Evolutionary conservation across 2,113 vertebrate genomes (phyloP).

Genomic region (Kobus ellipsiprymnus): DNA sequence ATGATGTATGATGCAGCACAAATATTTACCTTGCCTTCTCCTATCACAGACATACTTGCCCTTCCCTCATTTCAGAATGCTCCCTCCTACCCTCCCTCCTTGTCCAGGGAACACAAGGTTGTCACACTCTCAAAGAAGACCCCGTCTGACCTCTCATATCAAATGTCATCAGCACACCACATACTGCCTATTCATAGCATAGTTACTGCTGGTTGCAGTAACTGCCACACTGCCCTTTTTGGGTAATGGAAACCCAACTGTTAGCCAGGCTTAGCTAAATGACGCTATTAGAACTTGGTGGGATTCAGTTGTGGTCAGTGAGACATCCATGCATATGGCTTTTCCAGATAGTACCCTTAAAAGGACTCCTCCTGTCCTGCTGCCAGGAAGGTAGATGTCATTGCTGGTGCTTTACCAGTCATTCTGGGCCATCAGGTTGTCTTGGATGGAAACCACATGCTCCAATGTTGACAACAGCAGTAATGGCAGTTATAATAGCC

Average conservation of each 20-base stretch:
- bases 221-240: neutral
- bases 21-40: neutral
- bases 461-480: neutral
- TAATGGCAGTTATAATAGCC: neutral
- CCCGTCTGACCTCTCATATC: neutral
- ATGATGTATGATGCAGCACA: rapidly evolving
- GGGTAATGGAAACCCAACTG: neutral
- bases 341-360: neutral
- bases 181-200: neutral
- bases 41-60: neutral
- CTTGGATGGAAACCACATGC: neutral
- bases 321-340: neutral
- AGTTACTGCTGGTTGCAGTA: neutral
- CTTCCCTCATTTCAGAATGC: neutral
- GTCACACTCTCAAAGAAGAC: neutral
- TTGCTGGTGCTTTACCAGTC: neutral
- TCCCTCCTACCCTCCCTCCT: neutral
- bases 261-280: neutral
- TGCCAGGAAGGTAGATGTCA: neutral
- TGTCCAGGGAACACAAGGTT: neutral
- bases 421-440: neutral
- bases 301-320: neutral
- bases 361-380: neutral
- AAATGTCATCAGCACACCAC: neutral
- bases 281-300: neutral